Evolutionary conservation across 2,797 vertebrate genomes (phyloP), one percentile per base, ranked within the genome.

Genomic region (Sandelia bainsii): DNA sequence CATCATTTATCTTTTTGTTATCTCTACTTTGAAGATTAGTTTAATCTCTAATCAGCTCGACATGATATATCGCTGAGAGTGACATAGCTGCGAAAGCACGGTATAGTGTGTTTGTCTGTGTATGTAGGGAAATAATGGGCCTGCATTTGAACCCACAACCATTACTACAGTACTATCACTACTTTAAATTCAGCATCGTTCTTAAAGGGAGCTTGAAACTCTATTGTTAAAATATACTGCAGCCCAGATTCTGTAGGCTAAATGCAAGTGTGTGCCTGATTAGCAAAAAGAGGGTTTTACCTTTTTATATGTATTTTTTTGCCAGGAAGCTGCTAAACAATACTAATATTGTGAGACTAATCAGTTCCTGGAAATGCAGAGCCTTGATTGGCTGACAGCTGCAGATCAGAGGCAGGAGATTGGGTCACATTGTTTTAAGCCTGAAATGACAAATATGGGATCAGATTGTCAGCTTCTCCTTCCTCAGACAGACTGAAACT

Each of bases 261-360:
- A 68, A 67, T 59, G 46, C 58, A 59, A 73, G 29, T 44, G 29
- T 62, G 62, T 39, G 39, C 50, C 48, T 75, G 71, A 87, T 86
- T 84, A 88, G 58, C 0, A 34, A 58, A 85, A 85, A 85, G 66
- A 78, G 66, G 60, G 50, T 77, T 76, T 69, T 67, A 32, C 42
- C 20, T 27, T 6, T 3, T 59, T 64, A 19, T 23, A 50, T 60
- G 48, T 44, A 7, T 44, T 17, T 16, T n/a, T 63, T 79, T 76
- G 62, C 62, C 60, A 50, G 62, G 77, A 83, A 75, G 42, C 72
- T 67, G 69, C 22, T 23, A 69, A 89, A 92, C 86, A 90, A 88
- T 86, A 58, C 80, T 46, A 72, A 42, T 70, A 84, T 88, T 90
- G 88, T 90, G 61, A 57, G 62, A 79, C 34, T 84, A 89, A 89